These are phyloP conservation scores for Rhagium mordax DNA, from an alignment of 2,888 invertebrate genomes.

Conservation along the genomic window DNA sequence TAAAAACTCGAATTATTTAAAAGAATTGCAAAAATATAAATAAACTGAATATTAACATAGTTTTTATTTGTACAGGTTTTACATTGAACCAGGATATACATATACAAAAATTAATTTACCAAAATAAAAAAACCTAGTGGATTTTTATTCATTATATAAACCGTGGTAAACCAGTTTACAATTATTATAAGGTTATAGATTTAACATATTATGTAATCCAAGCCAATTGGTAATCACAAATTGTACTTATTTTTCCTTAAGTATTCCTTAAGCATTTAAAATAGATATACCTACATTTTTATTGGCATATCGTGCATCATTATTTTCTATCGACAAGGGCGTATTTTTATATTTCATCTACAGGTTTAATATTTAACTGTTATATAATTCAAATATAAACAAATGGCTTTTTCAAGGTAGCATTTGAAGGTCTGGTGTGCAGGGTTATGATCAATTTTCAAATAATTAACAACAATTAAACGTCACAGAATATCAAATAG, in stretches of 20 bases:
- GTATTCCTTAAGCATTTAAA: too few relatives aligned
- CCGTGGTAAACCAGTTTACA: background rate
- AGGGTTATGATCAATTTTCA: background rate
- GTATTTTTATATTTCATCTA: too few relatives aligned
- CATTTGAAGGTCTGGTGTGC: background rate
- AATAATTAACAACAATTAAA: background rate
- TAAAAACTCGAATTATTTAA: too few relatives aligned
- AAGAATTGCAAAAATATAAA: too few relatives aligned
- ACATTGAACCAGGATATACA: background rate
- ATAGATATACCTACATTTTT: too few relatives aligned
- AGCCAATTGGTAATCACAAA: too few relatives aligned
- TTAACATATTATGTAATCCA: background rate
- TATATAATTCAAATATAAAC: background rate
- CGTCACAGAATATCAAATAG: background rate
- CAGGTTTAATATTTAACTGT: background rate
- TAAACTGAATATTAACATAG: background rate
- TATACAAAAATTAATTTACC: background rate
- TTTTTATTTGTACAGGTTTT: background rate
- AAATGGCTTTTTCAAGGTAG: background rate
- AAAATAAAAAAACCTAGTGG: background rate
- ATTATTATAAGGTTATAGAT: background rate
- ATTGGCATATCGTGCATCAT: too few relatives aligned
- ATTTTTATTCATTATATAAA: background rate
- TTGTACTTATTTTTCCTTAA: too few relatives aligned
- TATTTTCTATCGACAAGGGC: too few relatives aligned